These are phyloP conservation scores for Clitarchus hookeri DNA, from an alignment of 2,888 invertebrate genomes.

Conservation along the genomic window DNA sequence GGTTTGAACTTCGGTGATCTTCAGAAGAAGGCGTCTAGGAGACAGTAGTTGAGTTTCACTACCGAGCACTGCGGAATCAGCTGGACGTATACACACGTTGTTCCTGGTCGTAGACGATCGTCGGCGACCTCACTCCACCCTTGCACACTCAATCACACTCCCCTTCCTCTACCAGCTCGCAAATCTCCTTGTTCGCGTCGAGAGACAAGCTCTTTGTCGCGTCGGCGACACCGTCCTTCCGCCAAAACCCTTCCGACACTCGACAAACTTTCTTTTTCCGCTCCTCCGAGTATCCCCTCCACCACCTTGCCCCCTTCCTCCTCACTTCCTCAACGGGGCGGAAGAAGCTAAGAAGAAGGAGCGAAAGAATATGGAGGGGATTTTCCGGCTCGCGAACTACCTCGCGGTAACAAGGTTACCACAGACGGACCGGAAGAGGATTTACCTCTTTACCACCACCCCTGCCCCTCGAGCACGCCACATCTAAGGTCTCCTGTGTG, in stretches of 20 bases:
- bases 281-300: neutral
- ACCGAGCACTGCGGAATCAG: neutral
- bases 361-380: neutral
- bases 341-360: neutral
- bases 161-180: neutral
- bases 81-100: neutral
- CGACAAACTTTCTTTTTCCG: neutral
- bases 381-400: constrained; percentile 14
- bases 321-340: neutral
- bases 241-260: neutral
- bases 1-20: too few species aligned
- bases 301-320: neutral
- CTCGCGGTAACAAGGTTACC: constrained; percentile 14
- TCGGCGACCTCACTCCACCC: neutral
- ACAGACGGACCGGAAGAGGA: constrained; percentile 6
- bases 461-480: neutral
- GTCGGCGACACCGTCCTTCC: neutral
- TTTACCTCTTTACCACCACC: neutral
- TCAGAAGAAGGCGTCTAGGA: too few species aligned
- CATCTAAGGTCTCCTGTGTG: neutral
- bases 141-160: neutral
- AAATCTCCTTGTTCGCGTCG: constrained; percentile 9
- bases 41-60: too few species aligned
- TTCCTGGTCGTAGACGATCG: neutral
- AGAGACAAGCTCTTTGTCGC: constrained; percentile 14